Evolutionary conservation across 2,888 invertebrate genomes (phyloP), one percentile per base, ranked within the genome.

Genomic region (Proisotoma minuta): DNA sequence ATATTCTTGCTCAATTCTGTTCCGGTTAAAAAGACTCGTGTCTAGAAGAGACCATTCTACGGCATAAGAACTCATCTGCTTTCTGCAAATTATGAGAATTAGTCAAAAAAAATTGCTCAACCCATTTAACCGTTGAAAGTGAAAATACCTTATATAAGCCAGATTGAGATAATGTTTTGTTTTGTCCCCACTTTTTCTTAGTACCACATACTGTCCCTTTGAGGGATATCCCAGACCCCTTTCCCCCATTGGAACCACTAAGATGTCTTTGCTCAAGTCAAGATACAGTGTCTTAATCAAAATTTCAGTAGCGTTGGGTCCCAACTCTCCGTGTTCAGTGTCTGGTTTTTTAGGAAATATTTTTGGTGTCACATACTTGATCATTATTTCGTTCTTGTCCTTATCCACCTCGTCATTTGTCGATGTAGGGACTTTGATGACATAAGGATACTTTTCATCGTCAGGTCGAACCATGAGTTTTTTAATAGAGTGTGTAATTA

Each of bases 201-300:
- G 28, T 10, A 66, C 66, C 1, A 61, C 57, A 56, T 49, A 66
- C 0, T 59, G 50, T n/a, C 58, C 58, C 10, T 63, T 59, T 23
- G 28, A 20, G 4, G 49, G 53, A 27, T 47, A 59, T 15, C 66
- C 63, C 27, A 66, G 63, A 2, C 62, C 63, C 3, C 53, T 28
- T 40, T 62, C 61, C 3, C 66, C 66, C 10, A 57, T 28, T 18
- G 53, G 50, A 22, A 66, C 61, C 3, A 66, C 57, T 12, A 63
- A 52, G 3, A 62, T 22, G 26, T 63, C 50, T 40, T 48, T 52
- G 8, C 61, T 50, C 8, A 60, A 15, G 22, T 39, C 53, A 4
- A 29, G 4, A n/a, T 54, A 20, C 12, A 22, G 3, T 8, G 29
- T 29, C 20, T 54, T 54, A 15, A 54, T 18, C 3, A 12, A 15